Evolutionary conservation across 2,888 invertebrate genomes (phyloP).

Genomic region (Callyntrura sp.): DNA sequence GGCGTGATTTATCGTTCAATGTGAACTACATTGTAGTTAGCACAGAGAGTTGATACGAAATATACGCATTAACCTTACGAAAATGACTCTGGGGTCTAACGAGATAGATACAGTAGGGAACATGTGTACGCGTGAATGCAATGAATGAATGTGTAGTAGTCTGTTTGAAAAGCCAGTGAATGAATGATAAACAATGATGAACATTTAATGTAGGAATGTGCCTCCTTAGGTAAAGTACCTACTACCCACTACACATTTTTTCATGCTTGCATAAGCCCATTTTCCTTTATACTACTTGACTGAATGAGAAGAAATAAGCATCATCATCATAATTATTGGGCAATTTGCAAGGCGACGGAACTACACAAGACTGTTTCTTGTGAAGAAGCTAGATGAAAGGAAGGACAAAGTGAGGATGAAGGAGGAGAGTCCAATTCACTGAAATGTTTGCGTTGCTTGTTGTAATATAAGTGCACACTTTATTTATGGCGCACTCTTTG

Average conservation of each 20-base stretch:
- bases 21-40: too few species aligned
- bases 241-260: background rate
- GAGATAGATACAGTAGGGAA: too few species aligned
- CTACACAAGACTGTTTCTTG: background rate
- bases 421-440: constrained; percentile 18
- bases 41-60: too few species aligned
- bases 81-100: too few species aligned
- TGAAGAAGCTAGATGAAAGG: constrained; percentile 8
- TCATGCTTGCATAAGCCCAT: background rate
- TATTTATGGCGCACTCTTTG: background rate
- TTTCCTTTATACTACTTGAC: background rate
- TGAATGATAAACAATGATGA: too few species aligned
- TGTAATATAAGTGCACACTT: background rate
- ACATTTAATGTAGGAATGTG: too few species aligned
- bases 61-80: too few species aligned
- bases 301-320: constrained; percentile 3
- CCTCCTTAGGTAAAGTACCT: background rate
- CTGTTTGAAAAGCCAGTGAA: too few species aligned
- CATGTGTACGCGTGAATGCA: too few species aligned
- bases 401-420: constrained; percentile 51
- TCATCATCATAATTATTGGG: constrained; percentile 31
- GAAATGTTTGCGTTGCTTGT: background rate
- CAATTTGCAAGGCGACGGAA: constrained; percentile 63
- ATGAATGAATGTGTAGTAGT: too few species aligned
- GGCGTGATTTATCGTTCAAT: too few species aligned